These are phyloP conservation scores for Bungarus multicinctus DNA, from an alignment of 2,113 vertebrate species.

Conservation along the genomic window DNA sequence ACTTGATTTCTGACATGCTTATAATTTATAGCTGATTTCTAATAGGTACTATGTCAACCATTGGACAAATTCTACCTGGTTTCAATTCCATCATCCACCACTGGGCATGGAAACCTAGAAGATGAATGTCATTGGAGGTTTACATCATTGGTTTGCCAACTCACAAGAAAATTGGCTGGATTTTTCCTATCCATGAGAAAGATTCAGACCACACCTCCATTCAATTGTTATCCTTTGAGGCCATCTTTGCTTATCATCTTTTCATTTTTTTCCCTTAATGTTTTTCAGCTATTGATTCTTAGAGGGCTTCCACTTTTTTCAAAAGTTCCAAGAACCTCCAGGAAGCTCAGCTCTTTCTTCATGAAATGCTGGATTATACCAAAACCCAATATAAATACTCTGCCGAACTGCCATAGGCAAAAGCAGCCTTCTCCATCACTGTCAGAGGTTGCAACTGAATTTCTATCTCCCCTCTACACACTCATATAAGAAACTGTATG, in stretches of 20 bases:
- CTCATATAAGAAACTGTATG: neutral
- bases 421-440: neutral
- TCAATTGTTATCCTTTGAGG: neutral
- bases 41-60: neutral
- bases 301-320: neutral
- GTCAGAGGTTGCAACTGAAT: neutral
- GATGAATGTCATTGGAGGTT: neutral
- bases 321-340: neutral
- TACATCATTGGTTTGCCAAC: neutral
- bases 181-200: neutral
- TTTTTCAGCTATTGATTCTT: neutral
- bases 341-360: neutral
- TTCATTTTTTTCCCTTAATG: neutral
- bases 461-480: neutral
- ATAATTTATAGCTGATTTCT: neutral
- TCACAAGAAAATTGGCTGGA: neutral
- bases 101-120: neutral
- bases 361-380: neutral
- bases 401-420: neutral
- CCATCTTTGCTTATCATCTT: neutral
- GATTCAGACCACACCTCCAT: neutral
- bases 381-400: neutral
- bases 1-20: neutral
- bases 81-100: neutral
- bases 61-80: neutral